Evolutionary conservation across 2,113 vertebrate genomes (phyloP).

Genomic region (Eulacestoma nigropectus): DNA sequence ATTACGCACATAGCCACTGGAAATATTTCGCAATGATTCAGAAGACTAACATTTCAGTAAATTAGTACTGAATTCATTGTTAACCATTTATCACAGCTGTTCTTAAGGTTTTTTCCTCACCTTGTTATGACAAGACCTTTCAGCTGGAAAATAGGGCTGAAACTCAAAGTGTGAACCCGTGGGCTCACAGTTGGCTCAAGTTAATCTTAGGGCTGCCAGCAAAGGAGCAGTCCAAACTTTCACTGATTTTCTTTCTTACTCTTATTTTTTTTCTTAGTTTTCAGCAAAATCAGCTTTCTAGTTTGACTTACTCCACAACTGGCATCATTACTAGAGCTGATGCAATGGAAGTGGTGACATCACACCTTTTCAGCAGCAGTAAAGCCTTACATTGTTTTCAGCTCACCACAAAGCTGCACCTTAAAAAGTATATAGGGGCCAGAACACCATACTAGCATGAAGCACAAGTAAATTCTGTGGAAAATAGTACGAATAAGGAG

Average conservation of each 20-base stretch:
- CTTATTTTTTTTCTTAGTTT: not conserved
- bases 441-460: not conserved
- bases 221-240: not conserved
- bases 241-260: not conserved
- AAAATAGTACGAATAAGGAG: fast-evolving
- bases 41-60: not conserved
- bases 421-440: not conserved
- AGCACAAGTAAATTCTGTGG: not conserved
- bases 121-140: not conserved
- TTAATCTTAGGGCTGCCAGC: not conserved
- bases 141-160: not conserved
- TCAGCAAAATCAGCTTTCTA: conserved; percentile 7
- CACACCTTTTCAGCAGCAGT: not conserved
- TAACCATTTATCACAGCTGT: not conserved
- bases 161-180: not conserved
- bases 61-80: not conserved
- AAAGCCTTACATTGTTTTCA: not conserved
- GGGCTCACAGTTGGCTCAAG: not conserved
- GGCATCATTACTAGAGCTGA: not conserved
- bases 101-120: not conserved
- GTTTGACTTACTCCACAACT: not conserved
- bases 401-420: not conserved
- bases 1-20: not conserved
- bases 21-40: not conserved
- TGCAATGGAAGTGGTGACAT: conserved; percentile 33